A percentile compares a stretch with the other conserved stretches of the same genome.
phyloP scores from a whole-genome alignment of 1,140 invertebrate genomes.

The Drosophila albomicans region DNA sequence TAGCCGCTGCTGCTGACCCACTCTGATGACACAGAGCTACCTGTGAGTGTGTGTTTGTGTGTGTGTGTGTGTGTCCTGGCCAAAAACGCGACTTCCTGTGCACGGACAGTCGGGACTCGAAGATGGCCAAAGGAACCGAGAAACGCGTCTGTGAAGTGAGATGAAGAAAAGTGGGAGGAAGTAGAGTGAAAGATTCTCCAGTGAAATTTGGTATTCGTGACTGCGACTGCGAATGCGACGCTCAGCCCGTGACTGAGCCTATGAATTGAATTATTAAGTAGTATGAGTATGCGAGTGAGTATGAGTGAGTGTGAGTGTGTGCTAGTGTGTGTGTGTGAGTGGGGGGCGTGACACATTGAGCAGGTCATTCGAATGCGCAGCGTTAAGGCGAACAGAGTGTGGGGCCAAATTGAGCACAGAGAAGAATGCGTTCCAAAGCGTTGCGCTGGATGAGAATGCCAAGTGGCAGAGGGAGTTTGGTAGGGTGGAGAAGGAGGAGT shows the following conservation, averaged over 20 bases:
- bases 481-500: background rate
- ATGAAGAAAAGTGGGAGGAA: too few relatives aligned
- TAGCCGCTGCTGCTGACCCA: background rate
- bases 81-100: conserved; percentile 1
- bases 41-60: background rate
- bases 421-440: background rate
- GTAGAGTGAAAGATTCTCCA: background rate
- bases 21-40: background rate
- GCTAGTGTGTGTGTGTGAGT: conserved; percentile 13
- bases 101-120: background rate
- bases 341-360: conserved; percentile 49
- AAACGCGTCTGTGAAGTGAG: too few relatives aligned
- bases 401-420: conserved; percentile 15
- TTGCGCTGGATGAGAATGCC: background rate
- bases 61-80: background rate
- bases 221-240: conserved; percentile 59
- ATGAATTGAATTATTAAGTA: conserved; percentile 82
- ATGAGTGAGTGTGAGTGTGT: conserved; percentile 6
- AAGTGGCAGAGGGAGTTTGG: too few relatives aligned
- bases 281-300: conserved; percentile 21
- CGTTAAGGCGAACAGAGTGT: conserved; percentile 51
- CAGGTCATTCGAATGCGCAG: conserved; percentile 79
- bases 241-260: conserved; percentile 70
- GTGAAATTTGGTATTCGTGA: conserved; percentile 69
- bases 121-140: conserved; percentile 1